These are phyloP conservation scores for Watsonalla cultraria DNA, from an alignment of 2,888 invertebrate genomes.

Conservation along the genomic window DNA sequence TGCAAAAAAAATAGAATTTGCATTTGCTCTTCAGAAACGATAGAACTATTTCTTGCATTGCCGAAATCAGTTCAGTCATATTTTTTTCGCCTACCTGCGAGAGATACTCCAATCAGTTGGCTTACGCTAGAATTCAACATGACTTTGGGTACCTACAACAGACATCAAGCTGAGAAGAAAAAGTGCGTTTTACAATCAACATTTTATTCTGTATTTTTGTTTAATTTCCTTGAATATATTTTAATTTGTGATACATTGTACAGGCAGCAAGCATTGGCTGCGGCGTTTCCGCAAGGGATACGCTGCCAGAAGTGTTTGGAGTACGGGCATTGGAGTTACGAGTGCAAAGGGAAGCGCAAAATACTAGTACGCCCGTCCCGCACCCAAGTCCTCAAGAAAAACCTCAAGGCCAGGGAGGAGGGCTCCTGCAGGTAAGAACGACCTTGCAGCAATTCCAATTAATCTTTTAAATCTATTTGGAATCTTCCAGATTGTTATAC, in stretches of 20 bases:
- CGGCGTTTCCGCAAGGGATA: constrained; percentile 85
- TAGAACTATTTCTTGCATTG: constrained; percentile 10
- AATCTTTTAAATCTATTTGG: constrained; percentile 13
- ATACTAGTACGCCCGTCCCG: constrained; percentile 90
- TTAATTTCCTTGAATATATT: constrained; percentile 7
- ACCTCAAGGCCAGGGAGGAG: constrained; percentile 60
- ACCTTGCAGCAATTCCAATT: not conserved
- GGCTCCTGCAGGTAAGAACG: constrained; percentile 54
- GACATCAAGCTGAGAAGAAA: constrained; percentile 67
- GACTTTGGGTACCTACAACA: constrained; percentile 71
- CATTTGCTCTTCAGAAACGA: constrained; percentile 31
- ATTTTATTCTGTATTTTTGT: constrained; percentile 5
- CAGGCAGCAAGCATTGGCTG: constrained; percentile 80
- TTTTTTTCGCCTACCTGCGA: constrained; percentile 20
- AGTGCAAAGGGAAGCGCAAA: constrained; percentile 94
- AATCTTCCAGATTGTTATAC: constrained; percentile 1
- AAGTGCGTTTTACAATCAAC: constrained; percentile 42
- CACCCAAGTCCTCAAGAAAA: constrained; percentile 87
- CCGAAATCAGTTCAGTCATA: constrained; percentile 7
- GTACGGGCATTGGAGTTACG: constrained; percentile 96
- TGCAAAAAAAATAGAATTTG: constrained; percentile 13
- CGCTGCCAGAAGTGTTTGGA: constrained; percentile 96
- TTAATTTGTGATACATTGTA: constrained; percentile 14
- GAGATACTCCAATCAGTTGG: constrained; percentile 5
- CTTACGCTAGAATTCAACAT: constrained; percentile 33